Percentiles rank a stretch among this genome's conserved stretches.
phyloP scores from a whole-genome alignment of 30 jellyfish, hydroid and myxozoan species.

The Hydractinia symbiolongicarpus region DNA sequence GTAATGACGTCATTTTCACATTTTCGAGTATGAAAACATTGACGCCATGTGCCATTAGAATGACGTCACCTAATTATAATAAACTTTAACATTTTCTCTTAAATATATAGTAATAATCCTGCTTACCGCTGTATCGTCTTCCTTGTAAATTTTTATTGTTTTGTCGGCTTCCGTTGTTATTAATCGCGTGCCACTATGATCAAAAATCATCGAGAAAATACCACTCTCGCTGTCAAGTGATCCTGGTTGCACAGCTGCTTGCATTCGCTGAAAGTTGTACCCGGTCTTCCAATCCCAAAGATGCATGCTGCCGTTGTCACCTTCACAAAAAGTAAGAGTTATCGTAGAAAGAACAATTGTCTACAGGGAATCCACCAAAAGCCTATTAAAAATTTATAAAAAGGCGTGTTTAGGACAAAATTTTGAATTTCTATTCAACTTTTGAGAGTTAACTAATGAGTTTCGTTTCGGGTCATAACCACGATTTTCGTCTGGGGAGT shows the following conservation, averaged over 20 bases:
- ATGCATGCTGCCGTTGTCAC: slow-evolving; percentile 98
- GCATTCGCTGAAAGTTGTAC: slow-evolving; percentile 81
- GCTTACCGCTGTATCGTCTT: slow-evolving; percentile 96
- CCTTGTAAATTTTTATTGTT: slow-evolving; percentile 95
- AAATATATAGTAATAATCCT: not conserved
- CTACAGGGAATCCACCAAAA: not conserved
- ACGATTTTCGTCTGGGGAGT: too few species aligned
- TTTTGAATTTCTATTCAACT: too few species aligned
- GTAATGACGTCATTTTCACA: too few species aligned
- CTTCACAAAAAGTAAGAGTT: slow-evolving; percentile 26
- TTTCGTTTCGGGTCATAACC: too few species aligned
- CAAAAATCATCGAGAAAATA: slow-evolving; percentile 94
- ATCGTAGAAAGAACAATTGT: not conserved
- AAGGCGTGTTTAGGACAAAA: too few species aligned
- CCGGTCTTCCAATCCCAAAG: slow-evolving; percentile 99
- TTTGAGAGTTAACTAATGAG: too few species aligned
- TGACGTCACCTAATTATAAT: too few species aligned
- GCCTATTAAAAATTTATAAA: not conserved
- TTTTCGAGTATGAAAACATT: too few species aligned
- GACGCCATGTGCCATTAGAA: too few species aligned
- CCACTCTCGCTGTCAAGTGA: slow-evolving; percentile 99
- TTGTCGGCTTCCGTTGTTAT: slow-evolving; percentile 97
- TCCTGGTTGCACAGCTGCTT: slow-evolving; percentile 97
- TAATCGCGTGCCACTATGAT: slow-evolving; percentile 91
- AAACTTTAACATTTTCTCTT: too few species aligned